These are phyloP conservation scores for Neoniphon sammara DNA, from an alignment of 2,797 vertebrate species.

Conservation along the genomic window DNA sequence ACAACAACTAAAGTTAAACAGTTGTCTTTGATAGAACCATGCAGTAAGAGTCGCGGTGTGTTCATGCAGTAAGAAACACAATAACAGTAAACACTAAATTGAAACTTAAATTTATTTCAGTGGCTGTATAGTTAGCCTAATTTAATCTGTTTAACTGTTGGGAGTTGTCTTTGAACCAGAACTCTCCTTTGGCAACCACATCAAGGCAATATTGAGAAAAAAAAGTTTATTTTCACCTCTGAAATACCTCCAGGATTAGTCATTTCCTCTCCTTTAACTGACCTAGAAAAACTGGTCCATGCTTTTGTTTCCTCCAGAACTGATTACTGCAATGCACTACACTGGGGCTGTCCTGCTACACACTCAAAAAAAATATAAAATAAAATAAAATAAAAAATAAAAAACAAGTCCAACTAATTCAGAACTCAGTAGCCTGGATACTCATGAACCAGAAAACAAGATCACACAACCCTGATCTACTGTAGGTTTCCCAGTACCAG, in stretches of 20 bases:
- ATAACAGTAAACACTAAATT: background rate
- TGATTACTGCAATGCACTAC: conserved; percentile 48
- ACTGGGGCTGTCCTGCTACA: conserved; percentile 40
- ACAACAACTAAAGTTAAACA: conserved; percentile 23
- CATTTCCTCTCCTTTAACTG: conserved; percentile 63
- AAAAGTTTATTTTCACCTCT: conserved; percentile 53
- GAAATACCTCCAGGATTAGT: conserved; percentile 66
- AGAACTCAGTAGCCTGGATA: conserved; percentile 56
- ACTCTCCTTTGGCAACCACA: conserved; percentile 54
- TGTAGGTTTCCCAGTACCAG: conserved; percentile 35
- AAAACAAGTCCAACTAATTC: conserved; percentile 22
- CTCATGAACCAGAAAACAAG: conserved; percentile 63
- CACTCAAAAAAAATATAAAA: conserved; percentile 25
- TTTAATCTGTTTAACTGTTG: conserved; percentile 46
- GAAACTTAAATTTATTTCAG: conserved; percentile 39
- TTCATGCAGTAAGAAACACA: background rate
- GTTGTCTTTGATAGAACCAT: conserved; percentile 13
- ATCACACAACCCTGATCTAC: conserved; percentile 57
- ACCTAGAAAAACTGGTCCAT: conserved; percentile 67
- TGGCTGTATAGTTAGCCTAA: conserved; percentile 15
- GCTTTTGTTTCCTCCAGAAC: conserved; percentile 61
- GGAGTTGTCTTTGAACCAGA: conserved; percentile 38
- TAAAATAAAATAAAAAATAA: too few relatives aligned
- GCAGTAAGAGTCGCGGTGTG: too few relatives aligned
- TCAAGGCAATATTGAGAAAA: conserved; percentile 50